Base-by-base conservation (phyloP, 2,888 invertebrate genomes). In the Adineta ricciae region DNA sequence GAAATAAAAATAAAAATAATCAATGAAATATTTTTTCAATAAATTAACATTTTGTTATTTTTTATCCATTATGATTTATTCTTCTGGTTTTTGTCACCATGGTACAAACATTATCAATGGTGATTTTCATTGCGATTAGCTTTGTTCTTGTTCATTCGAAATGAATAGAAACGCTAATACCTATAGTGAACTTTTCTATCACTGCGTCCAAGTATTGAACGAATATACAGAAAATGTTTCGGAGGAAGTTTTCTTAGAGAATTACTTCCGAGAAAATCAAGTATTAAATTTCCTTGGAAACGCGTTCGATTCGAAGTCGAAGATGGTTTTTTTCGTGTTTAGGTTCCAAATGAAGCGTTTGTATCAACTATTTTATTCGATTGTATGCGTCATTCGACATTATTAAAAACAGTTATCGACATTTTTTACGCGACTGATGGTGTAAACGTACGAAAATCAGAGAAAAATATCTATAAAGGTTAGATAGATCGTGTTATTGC, bases 321-420 rank as follows among this genome's bases (percentile, higher is more conserved):
- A 78, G 32, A 38, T 41, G 24, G 7, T 84, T 56, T 73, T 82
- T 84, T 84, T 83, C 46, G 11, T 83, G 73, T 86, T 1, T 84
- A 90, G 90, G 87, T 88, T 84, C 86, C 88, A 85, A 88, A 88
- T 86, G 89, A 89, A 86, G 87, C 87, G 2, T 90, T 90, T 87
- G 87, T 90, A 49, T 87, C 87, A 46, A 90, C 90, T 86, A 89
- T 90, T 27, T 89, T 90, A 86, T 88, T 89, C 36, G 90, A 90
- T 9, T 89, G 89, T 87, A 88, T 89, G 9, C 87, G 89, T 8
- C 90, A 89, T 86, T 85, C 86, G 19, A 87, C 87, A 49, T 86
- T 90, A 36, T 87, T 90, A 84, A 86, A 87, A 54, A 88, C 89
- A 19, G 88, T 90, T 8, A 86, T 88, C 46, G 87, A 88, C 84